Percentiles rank a stretch among this genome's conserved stretches.
These are phyloP conservation scores for Hirtodrosophila confusa DNA, from an alignment of 2,888 invertebrate genomes.

Conservation along the genomic window DNA sequence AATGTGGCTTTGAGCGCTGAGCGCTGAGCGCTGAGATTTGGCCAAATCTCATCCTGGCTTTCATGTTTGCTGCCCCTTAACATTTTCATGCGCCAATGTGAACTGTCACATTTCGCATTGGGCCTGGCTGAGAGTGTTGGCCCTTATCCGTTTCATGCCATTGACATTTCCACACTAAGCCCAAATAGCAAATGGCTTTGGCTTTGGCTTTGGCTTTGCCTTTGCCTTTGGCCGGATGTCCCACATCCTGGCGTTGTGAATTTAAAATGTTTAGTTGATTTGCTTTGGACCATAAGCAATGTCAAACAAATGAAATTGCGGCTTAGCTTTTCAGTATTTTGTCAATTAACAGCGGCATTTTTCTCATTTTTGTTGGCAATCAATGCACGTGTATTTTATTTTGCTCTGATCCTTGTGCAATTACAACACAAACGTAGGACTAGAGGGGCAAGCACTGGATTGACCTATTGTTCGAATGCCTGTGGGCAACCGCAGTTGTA, in stretches of 20 bases:
- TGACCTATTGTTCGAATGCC: constrained; percentile 12
- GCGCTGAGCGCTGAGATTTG: constrained; percentile 51
- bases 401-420: constrained; percentile 28
- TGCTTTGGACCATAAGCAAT: constrained; percentile 13
- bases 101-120: constrained; percentile 69
- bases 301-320: constrained; percentile 51
- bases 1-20: constrained; percentile 46
- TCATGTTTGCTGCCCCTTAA: constrained; percentile 51
- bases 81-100: constrained; percentile 59
- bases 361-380: no score
- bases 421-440: constrained; percentile 20
- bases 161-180: constrained; percentile 67
- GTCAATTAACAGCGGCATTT: constrained; percentile 32
- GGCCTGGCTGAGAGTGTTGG: constrained; percentile 21
- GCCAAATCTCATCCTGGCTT: constrained; percentile 64
- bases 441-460: neutral
- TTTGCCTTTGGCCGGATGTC: constrained; percentile 34
- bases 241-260: constrained; percentile 20
- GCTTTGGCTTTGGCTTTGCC: neutral
- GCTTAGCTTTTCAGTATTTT: constrained; percentile 33
- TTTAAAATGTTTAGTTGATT: constrained; percentile 53
- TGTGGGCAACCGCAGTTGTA: constrained; percentile 8
- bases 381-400: neutral
- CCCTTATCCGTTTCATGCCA: constrained; percentile 72
- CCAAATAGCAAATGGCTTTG: constrained; percentile 64